Percentiles rank a stretch among this genome's conserved stretches.
phyloP scores from a whole-genome alignment of 2,888 invertebrate genomes.

The Melipona bicolor region DNA sequence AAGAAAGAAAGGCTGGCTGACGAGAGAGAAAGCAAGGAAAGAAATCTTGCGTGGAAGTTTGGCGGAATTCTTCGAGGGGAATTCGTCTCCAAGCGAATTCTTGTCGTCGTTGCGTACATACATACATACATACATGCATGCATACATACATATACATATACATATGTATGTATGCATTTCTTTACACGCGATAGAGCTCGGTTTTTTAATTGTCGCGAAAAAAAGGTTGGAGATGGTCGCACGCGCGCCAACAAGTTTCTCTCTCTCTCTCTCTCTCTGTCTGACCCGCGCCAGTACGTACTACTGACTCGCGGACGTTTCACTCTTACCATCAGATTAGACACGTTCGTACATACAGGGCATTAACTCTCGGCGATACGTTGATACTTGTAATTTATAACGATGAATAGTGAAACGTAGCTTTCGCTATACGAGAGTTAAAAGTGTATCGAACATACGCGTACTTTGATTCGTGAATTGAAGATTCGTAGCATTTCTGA shows the following conservation, averaged over 20 bases:
- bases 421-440: too few species aligned
- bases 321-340: not conserved
- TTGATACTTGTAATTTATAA: too few species aligned
- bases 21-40: not conserved
- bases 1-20: not conserved
- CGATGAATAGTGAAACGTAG: too few species aligned
- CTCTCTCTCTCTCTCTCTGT: conserved; percentile 7
- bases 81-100: conserved; percentile 45
- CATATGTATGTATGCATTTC: not conserved
- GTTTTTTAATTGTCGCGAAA: not conserved
- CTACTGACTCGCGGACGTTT: conserved; percentile 4
- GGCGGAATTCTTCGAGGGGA: conserved; percentile 76
- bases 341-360: too few species aligned
- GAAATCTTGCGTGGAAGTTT: conserved; percentile 41
- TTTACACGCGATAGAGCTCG: not conserved
- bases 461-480: too few species aligned
- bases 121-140: not conserved
- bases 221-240: not conserved
- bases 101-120: conserved; percentile 4
- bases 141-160: not conserved
- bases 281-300: conserved; percentile 5
- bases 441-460: too few species aligned
- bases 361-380: too few species aligned
- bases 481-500: too few species aligned
- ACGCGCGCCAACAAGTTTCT: not conserved